These are phyloP conservation scores for Elmis aenea DNA, from an alignment of 2,888 invertebrate species.

Conservation along the genomic window DNA sequence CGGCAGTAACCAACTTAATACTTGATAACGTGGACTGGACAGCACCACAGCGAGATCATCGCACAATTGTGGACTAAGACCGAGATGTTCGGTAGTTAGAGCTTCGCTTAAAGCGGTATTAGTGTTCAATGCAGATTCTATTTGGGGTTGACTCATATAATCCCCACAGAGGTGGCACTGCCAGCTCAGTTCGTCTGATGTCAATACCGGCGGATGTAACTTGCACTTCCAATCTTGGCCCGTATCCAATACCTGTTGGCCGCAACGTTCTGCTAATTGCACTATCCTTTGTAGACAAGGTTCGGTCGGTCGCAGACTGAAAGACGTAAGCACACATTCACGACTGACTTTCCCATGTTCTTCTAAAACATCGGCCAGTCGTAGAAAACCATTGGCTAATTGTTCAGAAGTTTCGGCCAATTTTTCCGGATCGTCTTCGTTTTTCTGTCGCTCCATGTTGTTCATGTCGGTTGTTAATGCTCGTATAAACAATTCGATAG, in stretches of 20 bases:
- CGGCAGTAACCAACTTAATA: slow-evolving; percentile 64
- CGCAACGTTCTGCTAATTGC: slow-evolving; percentile 50
- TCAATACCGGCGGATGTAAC: slow-evolving; percentile 38
- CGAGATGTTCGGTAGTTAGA: slow-evolving; percentile 56
- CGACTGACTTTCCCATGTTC: slow-evolving; percentile 58
- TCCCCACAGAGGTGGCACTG: slow-evolving; percentile 40
- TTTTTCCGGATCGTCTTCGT: slow-evolving; percentile 28
- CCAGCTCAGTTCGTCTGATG: slow-evolving; percentile 38
- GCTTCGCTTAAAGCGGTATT: slow-evolving; percentile 46
- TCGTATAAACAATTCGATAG: slow-evolving; percentile 68
- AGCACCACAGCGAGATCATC: slow-evolving; percentile 68
- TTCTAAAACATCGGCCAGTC: slow-evolving; percentile 57
- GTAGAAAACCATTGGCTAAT: slow-evolving; percentile 58
- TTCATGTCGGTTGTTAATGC: slow-evolving; percentile 74
- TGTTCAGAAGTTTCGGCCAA: slow-evolving; percentile 55
- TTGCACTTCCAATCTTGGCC: slow-evolving; percentile 43
- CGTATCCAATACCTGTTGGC: slow-evolving; percentile 46
- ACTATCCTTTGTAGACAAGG: slow-evolving; percentile 56
- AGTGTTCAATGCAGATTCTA: slow-evolving; percentile 36
- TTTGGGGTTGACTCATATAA: slow-evolving; percentile 40
- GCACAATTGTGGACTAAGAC: slow-evolving; percentile 59
- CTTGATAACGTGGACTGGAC: slow-evolving; percentile 65
- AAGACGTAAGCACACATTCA: slow-evolving; percentile 71
- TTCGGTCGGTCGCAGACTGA: slow-evolving; percentile 66
- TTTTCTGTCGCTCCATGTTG: slow-evolving; percentile 62